These are phyloP conservation scores for Mirza zaza DNA, from an alignment of 2,113 vertebrate genomes.

Conservation along the genomic window DNA sequence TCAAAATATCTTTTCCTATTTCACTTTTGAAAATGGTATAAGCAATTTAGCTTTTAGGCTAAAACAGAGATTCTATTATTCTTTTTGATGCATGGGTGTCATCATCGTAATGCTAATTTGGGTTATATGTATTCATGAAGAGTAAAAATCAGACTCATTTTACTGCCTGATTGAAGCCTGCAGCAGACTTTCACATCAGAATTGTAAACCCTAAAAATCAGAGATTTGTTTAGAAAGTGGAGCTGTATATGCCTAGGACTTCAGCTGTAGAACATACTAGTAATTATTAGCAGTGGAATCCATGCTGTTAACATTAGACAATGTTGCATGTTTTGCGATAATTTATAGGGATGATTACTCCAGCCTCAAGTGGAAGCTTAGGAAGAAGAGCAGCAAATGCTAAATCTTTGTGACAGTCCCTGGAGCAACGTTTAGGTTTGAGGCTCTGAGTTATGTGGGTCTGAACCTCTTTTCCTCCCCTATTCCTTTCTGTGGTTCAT, in stretches of 20 bases:
- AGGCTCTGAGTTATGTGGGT: conserved; percentile 61
- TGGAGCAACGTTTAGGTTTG: conserved; percentile 50
- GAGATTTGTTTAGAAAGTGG: conserved; percentile 37
- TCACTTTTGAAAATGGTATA: conserved; percentile 6
- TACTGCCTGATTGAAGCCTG: conserved; percentile 50
- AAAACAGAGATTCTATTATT: background rate
- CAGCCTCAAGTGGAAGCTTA: conserved; percentile 37
- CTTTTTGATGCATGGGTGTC: conserved; percentile 24
- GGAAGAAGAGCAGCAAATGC: background rate
- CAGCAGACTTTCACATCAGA: conserved; percentile 23
- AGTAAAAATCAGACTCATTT: conserved; percentile 37
- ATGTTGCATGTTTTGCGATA: conserved; percentile 36
- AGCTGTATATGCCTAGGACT: background rate
- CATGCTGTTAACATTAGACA: background rate
- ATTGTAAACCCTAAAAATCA: background rate
- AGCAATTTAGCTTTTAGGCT: conserved; percentile 19
- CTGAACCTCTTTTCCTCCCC: conserved; percentile 33
- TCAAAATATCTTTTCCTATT: conserved; percentile 3
- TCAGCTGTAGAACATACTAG: background rate
- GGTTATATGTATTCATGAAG: conserved; percentile 27
- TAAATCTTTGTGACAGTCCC: conserved; percentile 52
- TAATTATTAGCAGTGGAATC: conserved; percentile 45
- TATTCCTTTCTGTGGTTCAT: background rate
- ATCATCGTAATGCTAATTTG: conserved; percentile 45
- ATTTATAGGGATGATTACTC: conserved; percentile 59